phyloP scores from a whole-genome alignment of 2,888 invertebrate species.

The Aleiodes leptofemur region DNA sequence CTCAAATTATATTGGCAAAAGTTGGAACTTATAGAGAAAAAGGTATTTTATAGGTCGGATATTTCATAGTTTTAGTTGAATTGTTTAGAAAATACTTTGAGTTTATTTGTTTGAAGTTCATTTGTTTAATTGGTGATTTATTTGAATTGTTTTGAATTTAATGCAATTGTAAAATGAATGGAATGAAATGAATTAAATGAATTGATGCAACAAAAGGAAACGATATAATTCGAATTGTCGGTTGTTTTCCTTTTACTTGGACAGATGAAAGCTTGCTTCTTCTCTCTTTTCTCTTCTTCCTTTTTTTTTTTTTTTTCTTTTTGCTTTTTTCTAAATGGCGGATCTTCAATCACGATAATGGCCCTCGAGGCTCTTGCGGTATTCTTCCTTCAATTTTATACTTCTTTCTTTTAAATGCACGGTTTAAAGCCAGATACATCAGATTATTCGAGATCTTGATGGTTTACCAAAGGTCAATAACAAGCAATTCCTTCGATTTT shows the following conservation, averaged over 20 bases:
- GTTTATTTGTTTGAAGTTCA: too few relatives aligned
- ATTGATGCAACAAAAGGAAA: slow-evolving; percentile 26
- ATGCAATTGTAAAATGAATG: background rate
- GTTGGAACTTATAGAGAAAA: too few relatives aligned
- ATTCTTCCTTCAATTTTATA: slow-evolving; percentile 8
- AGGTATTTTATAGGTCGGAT: too few relatives aligned
- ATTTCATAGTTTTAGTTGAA: too few relatives aligned
- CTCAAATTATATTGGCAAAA: too few relatives aligned
- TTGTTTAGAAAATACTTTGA: too few relatives aligned
- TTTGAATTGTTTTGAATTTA: background rate
- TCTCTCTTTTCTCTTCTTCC: background rate
- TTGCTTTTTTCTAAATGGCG: background rate
- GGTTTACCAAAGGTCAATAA: too few relatives aligned
- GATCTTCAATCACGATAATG: slow-evolving; percentile 15
- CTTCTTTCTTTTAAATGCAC: background rate
- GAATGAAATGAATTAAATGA: background rate
- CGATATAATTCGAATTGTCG: slow-evolving; percentile 5
- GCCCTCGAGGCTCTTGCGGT: slow-evolving; percentile 6
- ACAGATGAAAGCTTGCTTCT: background rate
- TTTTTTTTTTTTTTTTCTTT: too few relatives aligned
- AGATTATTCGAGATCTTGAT: too few relatives aligned
- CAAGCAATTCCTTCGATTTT: too few relatives aligned
- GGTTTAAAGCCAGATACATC: too few relatives aligned
- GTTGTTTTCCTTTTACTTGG: slow-evolving; percentile 13
- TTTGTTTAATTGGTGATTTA: too few relatives aligned